Conservation (phyloP, 2,888 invertebrate species). For the Calameuta filiformis region DNA sequence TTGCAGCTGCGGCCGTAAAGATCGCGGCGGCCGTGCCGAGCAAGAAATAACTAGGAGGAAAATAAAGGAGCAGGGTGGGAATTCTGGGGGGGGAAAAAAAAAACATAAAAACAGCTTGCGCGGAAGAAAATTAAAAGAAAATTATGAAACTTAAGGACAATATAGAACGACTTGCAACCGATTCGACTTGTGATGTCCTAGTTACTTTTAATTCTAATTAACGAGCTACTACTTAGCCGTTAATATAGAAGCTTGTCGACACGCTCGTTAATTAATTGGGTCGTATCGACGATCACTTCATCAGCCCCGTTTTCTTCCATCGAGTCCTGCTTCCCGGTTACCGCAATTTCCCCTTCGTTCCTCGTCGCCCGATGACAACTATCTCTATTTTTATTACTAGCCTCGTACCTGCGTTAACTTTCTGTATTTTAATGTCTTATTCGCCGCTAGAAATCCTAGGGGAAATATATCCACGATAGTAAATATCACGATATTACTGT, state of each 20-base stretch:
- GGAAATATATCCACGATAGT: not conserved
- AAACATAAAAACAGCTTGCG: slow-evolving; percentile 7
- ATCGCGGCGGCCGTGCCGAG: slow-evolving; percentile 23
- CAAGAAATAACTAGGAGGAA: not conserved
- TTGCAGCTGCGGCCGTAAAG: not conserved
- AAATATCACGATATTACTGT: not conserved
- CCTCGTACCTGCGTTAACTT: not conserved
- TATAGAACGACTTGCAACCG: not conserved
- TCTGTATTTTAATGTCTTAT: not conserved
- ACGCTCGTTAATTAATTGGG: not conserved
- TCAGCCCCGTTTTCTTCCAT: not conserved
- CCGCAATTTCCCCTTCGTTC: not conserved
- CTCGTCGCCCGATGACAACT: not conserved
- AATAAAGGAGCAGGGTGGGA: slow-evolving; percentile 2
- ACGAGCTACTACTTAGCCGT: not conserved
- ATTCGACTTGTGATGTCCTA: not conserved
- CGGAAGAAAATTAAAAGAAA: slow-evolving; percentile 2
- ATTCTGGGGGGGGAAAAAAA: not conserved
- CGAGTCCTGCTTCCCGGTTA: slow-evolving; percentile 11
- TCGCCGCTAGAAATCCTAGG: not conserved
- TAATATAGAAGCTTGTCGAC: not conserved
- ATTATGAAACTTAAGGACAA: not conserved
- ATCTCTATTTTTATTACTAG: not conserved
- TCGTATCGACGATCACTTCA: not conserved
- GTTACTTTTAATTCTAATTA: not conserved